A percentile compares a stretch with the other conserved stretches of the same genome.
Evolutionary conservation across 2,113 vertebrate genomes (phyloP).

Genomic region (Rutilus rutilus): DNA sequence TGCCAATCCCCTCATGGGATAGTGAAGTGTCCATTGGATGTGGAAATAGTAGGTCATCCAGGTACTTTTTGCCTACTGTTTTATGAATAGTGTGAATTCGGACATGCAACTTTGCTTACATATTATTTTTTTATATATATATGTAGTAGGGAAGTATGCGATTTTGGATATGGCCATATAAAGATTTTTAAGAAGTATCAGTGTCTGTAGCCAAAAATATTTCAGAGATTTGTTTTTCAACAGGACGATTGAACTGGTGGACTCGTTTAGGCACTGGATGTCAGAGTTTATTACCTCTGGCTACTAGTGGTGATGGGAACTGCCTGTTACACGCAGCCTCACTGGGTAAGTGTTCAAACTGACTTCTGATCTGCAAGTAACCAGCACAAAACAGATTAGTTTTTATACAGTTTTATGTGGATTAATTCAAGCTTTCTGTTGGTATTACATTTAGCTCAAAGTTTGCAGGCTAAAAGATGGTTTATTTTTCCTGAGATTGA

Average conservation of each 20-base stretch:
- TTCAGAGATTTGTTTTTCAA: not conserved
- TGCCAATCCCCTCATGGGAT: not conserved
- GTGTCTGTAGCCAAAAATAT: not conserved
- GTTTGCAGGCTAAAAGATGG: not conserved
- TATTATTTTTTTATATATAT: too few relatives aligned
- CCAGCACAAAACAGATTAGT: not conserved
- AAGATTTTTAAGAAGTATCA: not conserved
- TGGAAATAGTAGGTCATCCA: not conserved
- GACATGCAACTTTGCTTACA: not conserved
- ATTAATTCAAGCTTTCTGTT: not conserved
- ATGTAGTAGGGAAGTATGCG: not conserved
- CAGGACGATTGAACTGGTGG: constrained; percentile 98
- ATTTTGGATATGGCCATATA: not conserved
- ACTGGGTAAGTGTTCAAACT: constrained; percentile 79
- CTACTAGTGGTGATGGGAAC: constrained; percentile 95
- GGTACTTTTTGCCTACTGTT: not conserved
- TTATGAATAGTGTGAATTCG: not conserved
- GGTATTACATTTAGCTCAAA: not conserved
- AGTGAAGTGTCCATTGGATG: not conserved
- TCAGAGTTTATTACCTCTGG: constrained; percentile 90
- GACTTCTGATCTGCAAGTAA: not conserved
- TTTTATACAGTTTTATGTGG: not conserved
- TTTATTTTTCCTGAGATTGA: not conserved
- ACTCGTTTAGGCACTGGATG: constrained; percentile 87
- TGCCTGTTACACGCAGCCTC: constrained; percentile 95